These are phyloP conservation scores for Hormaphis cornu DNA, from an alignment of 1,140 invertebrate species.

Conservation along the genomic window DNA sequence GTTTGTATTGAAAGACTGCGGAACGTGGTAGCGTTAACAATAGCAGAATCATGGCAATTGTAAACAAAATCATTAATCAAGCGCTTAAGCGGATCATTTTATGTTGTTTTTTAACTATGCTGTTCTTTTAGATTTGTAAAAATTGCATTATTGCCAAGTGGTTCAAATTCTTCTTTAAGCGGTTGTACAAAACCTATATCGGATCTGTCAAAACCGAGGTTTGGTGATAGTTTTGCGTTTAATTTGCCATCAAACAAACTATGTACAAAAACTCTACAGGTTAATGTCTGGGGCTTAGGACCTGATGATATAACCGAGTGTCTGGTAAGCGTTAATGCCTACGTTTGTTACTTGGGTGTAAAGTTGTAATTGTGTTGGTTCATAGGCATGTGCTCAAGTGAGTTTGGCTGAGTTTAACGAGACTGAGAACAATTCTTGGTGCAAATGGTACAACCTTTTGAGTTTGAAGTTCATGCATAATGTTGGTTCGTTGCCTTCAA, in stretches of 20 bases:
- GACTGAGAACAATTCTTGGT: slow-evolving; percentile 57
- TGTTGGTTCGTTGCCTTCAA: neutral
- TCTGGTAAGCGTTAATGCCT: slow-evolving; percentile 55
- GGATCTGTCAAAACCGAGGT: slow-evolving; percentile 68
- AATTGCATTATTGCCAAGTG: slow-evolving; percentile 63
- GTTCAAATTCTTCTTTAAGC: slow-evolving; percentile 48
- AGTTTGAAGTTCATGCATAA: slow-evolving; percentile 72
- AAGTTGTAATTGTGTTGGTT: neutral
- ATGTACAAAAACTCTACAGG: slow-evolving; percentile 76
- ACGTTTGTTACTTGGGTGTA: neutral
- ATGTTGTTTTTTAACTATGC: neutral
- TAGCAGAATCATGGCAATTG: slow-evolving; percentile 64
- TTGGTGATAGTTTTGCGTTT: slow-evolving; percentile 70
- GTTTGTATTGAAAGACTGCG: slow-evolving; percentile 81
- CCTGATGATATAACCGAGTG: slow-evolving; percentile 61
- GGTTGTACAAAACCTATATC: slow-evolving; percentile 62
- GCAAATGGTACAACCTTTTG: slow-evolving; percentile 92
- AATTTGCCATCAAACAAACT: slow-evolving; percentile 63
- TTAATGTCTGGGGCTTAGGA: slow-evolving; percentile 67
- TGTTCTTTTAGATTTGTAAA: slow-evolving; percentile 60
- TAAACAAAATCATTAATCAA: slow-evolving; percentile 46
- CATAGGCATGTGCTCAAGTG: slow-evolving; percentile 85
- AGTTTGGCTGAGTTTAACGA: slow-evolving; percentile 84
- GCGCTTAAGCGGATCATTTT: neutral
- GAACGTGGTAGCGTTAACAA: slow-evolving; percentile 74